phyloP scores from a whole-genome alignment of 1,140 invertebrate species.

The Drosophila sechellia region DNA sequence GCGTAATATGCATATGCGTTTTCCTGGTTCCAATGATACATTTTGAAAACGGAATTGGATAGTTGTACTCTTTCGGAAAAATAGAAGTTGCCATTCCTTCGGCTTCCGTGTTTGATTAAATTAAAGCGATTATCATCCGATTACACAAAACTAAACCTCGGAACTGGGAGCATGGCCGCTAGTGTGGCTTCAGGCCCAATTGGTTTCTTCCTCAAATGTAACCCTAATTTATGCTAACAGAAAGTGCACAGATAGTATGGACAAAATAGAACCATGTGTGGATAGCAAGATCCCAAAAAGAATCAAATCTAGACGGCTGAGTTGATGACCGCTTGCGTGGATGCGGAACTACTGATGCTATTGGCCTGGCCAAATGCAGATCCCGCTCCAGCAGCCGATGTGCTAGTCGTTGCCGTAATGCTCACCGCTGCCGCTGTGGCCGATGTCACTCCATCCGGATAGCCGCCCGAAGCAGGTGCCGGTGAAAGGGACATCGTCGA shows the following conservation, averaged over 20 bases:
- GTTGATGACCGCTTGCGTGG: conserved; percentile 72
- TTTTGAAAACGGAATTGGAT: neutral
- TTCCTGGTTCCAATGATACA: neutral
- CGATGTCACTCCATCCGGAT: conserved; percentile 67
- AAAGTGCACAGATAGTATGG: conserved; percentile 54
- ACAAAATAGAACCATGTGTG: conserved; percentile 47
- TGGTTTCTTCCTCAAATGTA: conserved; percentile 23
- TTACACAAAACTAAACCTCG: neutral
- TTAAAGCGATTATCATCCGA: neutral
- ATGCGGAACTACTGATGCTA: conserved; percentile 57
- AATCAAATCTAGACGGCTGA: conserved; percentile 68
- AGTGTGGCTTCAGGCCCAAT: conserved; percentile 11
- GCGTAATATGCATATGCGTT: neutral
- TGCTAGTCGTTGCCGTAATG: conserved; percentile 74
- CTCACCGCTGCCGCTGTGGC: conserved; percentile 70
- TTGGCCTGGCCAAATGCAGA: conserved; percentile 69
- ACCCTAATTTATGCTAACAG: conserved; percentile 51
- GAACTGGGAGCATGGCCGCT: conserved; percentile 1
- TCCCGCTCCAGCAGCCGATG: conserved; percentile 49
- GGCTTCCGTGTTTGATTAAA: neutral
- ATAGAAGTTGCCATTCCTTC: neutral
- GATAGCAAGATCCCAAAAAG: conserved; percentile 7
- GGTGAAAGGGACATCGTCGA: conserved; percentile 79
- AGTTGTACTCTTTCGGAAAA: neutral
- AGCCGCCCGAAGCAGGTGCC: conserved; percentile 68